Evolutionary conservation across 2,797 vertebrate species (phyloP), one percentile per base, ranked within the genome.

Genomic region (Mormyrops attenuatus): DNA sequence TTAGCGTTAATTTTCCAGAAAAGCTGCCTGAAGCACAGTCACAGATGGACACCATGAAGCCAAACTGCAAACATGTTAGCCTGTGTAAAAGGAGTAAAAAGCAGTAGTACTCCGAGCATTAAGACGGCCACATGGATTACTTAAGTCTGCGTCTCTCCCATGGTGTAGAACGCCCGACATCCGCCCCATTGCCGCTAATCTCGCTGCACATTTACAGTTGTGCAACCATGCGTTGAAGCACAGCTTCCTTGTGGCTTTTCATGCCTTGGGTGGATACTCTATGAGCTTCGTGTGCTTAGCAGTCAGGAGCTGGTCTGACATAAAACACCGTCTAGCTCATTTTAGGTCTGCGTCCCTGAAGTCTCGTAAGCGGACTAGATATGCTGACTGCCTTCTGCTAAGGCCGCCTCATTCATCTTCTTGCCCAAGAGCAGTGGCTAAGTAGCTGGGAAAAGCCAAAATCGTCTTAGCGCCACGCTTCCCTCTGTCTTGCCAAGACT

Each of bases 401-500:
- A 82, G 77, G 47, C 38, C 38, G 1, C 41, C 77, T 82, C 41
- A 47, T 82, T 82, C 8, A n/a, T 82, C 17, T 82, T 82, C 77
- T 44, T 47, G 41, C 3, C 30, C 26, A 82, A 49, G 49, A 90
- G 30, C 11, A 86, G 15, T n/a, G 1, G 0, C 44, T 85, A 49
- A 88, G 85, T 50, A 87, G 47, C 63, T 41, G 85, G 86, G 88
- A 89, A 85, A 50, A 73, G 30, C 87, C 88, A 55, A 47, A 90
- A 26, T 90, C 57, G 15, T 87, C 63, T 91, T 53, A 89, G 17
- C 87, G 87, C 15, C 3, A 26, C 47, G 47, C 89, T 87, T 90
- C 63, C 85, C 80, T 89, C 69, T 90, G 13, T 91, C 91, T 89
- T 91, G 91, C 89, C 90, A 73, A 90, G 50, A 22, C 60, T 82